Percentiles rank a stretch among this genome's conserved stretches.
Conservation (phyloP, 1,140 invertebrate species). For the Eriocheir sinensis region DNA sequence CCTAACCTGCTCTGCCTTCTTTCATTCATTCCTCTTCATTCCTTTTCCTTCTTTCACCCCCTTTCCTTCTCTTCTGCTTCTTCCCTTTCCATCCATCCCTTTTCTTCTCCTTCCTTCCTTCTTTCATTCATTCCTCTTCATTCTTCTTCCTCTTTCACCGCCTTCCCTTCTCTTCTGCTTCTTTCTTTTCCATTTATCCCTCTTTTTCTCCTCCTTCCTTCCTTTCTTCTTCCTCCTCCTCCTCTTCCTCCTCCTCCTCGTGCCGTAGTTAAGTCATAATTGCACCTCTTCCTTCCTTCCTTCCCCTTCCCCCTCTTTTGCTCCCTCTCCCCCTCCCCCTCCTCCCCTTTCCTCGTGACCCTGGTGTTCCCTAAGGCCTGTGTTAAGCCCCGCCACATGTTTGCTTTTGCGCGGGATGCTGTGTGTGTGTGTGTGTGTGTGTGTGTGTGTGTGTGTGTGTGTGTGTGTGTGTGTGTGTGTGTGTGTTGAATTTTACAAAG, state of each 20-base stretch:
- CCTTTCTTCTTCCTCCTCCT: not conserved
- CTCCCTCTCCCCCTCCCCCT: not conserved
- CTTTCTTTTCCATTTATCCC: not conserved
- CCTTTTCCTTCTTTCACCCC: too few relatives aligned
- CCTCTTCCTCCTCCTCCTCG: not conserved
- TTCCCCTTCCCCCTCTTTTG: not conserved
- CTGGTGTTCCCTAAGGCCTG: not conserved
- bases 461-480: too few relatives aligned
- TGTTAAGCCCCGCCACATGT: not conserved
- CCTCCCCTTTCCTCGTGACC: constrained; percentile 4
- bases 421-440: too few relatives aligned
- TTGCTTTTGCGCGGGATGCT: not conserved
- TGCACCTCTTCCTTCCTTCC: not conserved
- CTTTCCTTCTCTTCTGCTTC: too few relatives aligned
- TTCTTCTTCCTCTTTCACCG: not conserved
- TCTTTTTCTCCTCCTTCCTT: not conserved
- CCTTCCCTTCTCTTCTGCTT: not conserved
- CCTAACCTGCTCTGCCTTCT: too few relatives aligned
- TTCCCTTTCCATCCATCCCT: not conserved
- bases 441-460: too few relatives aligned
- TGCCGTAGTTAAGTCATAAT: not conserved
- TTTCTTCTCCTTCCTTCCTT: constrained; percentile 24
- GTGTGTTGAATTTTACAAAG: too few relatives aligned
- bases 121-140: constrained; percentile 22
- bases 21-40: too few relatives aligned